Conservation (phyloP, 2,113 vertebrate species). For the Ptyas mucosa region DNA sequence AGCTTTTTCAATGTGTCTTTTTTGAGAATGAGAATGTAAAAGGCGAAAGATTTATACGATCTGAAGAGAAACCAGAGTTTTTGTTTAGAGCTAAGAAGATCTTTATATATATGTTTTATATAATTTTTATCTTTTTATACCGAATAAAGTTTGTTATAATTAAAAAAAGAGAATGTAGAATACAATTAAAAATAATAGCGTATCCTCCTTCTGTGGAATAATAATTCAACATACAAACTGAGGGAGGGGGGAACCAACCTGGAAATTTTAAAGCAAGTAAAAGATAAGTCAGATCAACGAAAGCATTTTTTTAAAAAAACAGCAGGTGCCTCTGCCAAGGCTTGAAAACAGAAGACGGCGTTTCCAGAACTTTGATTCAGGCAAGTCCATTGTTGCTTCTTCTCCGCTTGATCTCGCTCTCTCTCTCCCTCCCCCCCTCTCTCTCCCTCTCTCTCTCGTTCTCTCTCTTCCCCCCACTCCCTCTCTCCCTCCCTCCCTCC, state of each 20-base stretch:
- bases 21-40: not conserved
- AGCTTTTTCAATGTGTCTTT: not conserved
- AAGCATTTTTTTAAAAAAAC: constrained; percentile 8
- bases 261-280: constrained; percentile 36
- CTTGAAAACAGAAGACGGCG: not conserved
- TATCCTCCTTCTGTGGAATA: not conserved
- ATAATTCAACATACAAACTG: constrained; percentile 25
- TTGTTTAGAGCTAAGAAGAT: too few species aligned
- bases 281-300: constrained; percentile 39
- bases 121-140: too few species aligned
- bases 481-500: constrained; percentile 15
- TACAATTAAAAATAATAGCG: not conserved
- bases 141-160: too few species aligned
- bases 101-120: too few species aligned
- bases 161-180: not conserved
- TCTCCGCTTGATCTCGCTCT: constrained; percentile 50
- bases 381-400: constrained; percentile 60
- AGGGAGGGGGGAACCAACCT: constrained; percentile 6
- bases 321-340: constrained; percentile 44
- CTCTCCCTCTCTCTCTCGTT: constrained; percentile 26
- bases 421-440: constrained; percentile 27
- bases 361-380: constrained; percentile 52
- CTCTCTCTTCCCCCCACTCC: constrained; percentile 45
- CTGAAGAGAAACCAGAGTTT: too few species aligned
- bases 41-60: too few species aligned